Percentiles rank a stretch among this genome's conserved stretches.
Evolutionary conservation across 2,888 invertebrate genomes (phyloP).

Genomic region (Aphodius sticticus): DNA sequence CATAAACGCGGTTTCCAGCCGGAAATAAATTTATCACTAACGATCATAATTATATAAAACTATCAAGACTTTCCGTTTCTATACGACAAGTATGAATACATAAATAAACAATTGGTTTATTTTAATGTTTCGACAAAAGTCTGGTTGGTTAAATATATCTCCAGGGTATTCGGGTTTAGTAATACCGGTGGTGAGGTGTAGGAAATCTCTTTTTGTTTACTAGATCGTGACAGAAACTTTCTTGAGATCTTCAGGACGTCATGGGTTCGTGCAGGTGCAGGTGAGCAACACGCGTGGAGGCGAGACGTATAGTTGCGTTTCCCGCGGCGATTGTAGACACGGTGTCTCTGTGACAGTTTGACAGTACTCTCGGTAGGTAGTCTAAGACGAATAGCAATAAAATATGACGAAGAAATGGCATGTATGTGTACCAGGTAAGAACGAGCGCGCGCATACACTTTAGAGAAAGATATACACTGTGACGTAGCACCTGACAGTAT

Average conservation of each 20-base stretch:
- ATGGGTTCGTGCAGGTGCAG: neutral
- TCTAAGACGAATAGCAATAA: neutral
- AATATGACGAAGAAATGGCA: constrained; percentile 18
- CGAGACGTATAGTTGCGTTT: neutral
- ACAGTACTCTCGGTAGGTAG: neutral
- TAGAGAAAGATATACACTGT: constrained; percentile 38
- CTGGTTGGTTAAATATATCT: neutral
- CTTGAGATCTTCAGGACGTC: neutral
- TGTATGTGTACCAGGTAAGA: constrained; percentile 42
- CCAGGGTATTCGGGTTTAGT: neutral
- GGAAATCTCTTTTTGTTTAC: neutral
- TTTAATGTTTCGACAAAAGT: too few relatives aligned
- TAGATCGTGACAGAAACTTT: too few relatives aligned
- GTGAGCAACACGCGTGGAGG: neutral
- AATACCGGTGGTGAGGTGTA: neutral
- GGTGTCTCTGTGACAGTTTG: constrained; percentile 10
- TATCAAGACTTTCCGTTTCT: neutral
- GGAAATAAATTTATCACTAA: too few relatives aligned
- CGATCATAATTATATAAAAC: neutral
- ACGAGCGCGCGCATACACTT: constrained; percentile 45
- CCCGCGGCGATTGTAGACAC: neutral
- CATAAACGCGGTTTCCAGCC: too few relatives aligned
- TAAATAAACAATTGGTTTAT: constrained; percentile 4
- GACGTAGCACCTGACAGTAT: constrained; percentile 41
- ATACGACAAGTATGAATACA: neutral